Evolutionary conservation across 2,888 invertebrate genomes (phyloP).

Genomic region (Himalopsyche japonica): DNA sequence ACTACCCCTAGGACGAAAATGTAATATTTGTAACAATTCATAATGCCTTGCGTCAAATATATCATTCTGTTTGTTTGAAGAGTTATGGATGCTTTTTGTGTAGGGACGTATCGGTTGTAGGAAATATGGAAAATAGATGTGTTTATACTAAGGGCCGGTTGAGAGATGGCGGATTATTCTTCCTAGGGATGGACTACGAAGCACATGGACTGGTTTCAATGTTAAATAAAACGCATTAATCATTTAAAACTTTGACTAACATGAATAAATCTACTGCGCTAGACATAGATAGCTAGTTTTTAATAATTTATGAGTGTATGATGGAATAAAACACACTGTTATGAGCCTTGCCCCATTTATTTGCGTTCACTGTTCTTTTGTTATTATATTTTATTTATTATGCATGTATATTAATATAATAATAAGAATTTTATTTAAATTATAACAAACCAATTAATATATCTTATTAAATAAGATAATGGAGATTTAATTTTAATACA

Average conservation of each 20-base stretch:
- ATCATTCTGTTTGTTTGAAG: conserved; percentile 39
- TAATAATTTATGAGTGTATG: background rate
- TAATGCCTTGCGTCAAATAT: conserved; percentile 39
- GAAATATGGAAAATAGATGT: conserved; percentile 12
- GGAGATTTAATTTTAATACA: too few species aligned
- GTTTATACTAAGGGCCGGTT: background rate
- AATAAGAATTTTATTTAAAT: too few species aligned
- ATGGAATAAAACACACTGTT: background rate
- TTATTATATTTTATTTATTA: too few species aligned
- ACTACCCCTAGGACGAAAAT: conserved; percentile 23
- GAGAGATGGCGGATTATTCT: background rate
- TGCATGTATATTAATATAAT: too few species aligned
- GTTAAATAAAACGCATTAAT: background rate
- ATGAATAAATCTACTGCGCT: background rate
- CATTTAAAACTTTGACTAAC: background rate
- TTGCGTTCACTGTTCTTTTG: background rate
- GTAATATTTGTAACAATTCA: conserved; percentile 37
- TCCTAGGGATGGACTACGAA: background rate
- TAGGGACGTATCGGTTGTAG: conserved; percentile 4
- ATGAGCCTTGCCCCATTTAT: background rate
- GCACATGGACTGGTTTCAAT: background rate
- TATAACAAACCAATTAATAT: too few species aligned
- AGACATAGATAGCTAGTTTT: background rate
- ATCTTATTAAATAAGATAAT: too few species aligned
- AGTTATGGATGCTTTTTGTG: conserved; percentile 37